These are phyloP conservation scores for Papilio xuthus DNA, from an alignment of 1,140 invertebrate species.

Conservation along the genomic window DNA sequence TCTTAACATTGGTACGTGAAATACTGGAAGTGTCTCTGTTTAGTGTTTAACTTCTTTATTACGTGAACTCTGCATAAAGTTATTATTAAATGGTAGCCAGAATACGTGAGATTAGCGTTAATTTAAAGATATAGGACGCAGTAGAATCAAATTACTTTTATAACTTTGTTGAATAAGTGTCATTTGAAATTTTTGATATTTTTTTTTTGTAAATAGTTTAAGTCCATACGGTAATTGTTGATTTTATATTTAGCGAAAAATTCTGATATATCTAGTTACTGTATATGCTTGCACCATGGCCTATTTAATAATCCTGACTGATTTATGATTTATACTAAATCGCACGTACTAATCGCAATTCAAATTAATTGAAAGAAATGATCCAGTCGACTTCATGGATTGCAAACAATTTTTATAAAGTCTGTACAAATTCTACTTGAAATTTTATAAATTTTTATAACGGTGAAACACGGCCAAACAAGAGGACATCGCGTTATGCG, in stretches of 20 bases:
- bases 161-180: not conserved
- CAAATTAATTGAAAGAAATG: no score
- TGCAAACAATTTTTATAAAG: not conserved
- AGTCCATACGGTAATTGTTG: no score
- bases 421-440: not conserved
- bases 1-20: constrained; percentile 49
- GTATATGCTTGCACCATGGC: not conserved
- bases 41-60: constrained; percentile 14
- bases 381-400: no score
- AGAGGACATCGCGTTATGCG: constrained; percentile 6
- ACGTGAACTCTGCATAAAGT: not conserved
- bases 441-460: constrained; percentile 2
- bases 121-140: not conserved
- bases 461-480: not conserved
- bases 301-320: not conserved
- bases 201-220: no score
- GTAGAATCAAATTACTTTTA: not conserved
- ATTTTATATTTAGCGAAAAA: not conserved
- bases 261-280: not conserved
- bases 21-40: constrained; percentile 46
- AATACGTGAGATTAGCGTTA: not conserved
- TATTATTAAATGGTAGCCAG: not conserved
- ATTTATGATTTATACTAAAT: no score
- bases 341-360: no score
- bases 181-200: no score